A percentile compares a stretch with the other conserved stretches of the same genome.
Conservation (phyloP, 2,888 invertebrate genomes). For the Amblyteles armatorius region DNA sequence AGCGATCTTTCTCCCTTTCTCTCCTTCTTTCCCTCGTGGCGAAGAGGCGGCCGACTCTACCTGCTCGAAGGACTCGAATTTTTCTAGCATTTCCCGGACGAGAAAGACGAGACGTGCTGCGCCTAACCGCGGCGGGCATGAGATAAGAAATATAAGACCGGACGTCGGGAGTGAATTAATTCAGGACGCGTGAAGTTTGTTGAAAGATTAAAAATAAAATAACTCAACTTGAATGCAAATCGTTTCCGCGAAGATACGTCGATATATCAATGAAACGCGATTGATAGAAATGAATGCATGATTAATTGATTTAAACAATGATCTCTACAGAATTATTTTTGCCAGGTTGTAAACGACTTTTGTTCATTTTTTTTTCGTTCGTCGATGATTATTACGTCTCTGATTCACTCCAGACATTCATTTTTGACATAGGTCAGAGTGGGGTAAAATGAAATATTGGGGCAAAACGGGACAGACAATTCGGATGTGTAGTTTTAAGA, state of each 20-base stretch:
- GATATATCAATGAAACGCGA: not conserved
- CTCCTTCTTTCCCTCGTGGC: not conserved
- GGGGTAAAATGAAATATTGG: too few relatives aligned
- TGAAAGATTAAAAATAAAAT: not conserved
- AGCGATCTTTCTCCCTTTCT: not conserved
- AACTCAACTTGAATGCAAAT: not conserved
- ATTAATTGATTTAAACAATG: too few relatives aligned
- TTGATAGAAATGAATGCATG: too few relatives aligned
- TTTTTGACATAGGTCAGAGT: too few relatives aligned
- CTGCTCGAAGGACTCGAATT: constrained; percentile 14
- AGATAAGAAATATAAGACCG: constrained; percentile 31
- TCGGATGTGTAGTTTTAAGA: too few relatives aligned
- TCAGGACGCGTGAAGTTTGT: constrained; percentile 24
- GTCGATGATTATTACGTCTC: too few relatives aligned
- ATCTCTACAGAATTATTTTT: too few relatives aligned
- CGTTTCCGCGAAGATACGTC: not conserved
- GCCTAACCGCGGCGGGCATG: constrained; percentile 1
- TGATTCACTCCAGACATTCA: too few relatives aligned
- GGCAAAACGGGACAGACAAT: too few relatives aligned
- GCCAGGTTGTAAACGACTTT: too few relatives aligned
- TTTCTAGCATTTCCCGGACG: constrained; percentile 23
- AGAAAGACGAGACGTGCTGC: constrained; percentile 30
- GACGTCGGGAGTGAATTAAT: constrained; percentile 15
- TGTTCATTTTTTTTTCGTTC: too few relatives aligned
- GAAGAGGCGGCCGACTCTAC: not conserved